A percentile compares a stretch with the other conserved stretches of the same genome.
Evolutionary conservation across 1,140 invertebrate species (phyloP).

Genomic region (Chelonus insularis): DNA sequence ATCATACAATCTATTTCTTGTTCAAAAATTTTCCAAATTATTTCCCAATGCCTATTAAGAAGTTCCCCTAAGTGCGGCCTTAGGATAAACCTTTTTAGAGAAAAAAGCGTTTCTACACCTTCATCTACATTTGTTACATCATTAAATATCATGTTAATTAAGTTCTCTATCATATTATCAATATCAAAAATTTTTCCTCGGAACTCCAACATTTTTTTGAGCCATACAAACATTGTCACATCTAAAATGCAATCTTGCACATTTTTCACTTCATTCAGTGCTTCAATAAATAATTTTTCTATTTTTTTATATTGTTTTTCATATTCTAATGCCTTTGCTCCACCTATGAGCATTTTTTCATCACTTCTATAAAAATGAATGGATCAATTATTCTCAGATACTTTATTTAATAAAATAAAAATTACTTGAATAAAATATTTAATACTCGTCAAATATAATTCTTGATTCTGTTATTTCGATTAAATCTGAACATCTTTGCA

Average conservation of each 20-base stretch:
- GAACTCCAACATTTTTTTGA: slow-evolving; percentile 72
- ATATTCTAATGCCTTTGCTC: slow-evolving; percentile 72
- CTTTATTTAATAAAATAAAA: slow-evolving; percentile 21
- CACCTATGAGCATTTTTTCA: slow-evolving; percentile 67
- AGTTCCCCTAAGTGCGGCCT: slow-evolving; percentile 65
- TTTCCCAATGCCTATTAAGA: slow-evolving; percentile 67
- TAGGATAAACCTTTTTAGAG: slow-evolving; percentile 71
- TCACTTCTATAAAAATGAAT: slow-evolving; percentile 55
- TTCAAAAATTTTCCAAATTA: slow-evolving; percentile 76
- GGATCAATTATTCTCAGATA: not conserved
- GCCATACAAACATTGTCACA: slow-evolving; percentile 72
- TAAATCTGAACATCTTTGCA: slow-evolving; percentile 82
- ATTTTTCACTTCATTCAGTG: slow-evolving; percentile 65
- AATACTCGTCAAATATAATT: slow-evolving; percentile 71
- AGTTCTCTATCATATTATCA: slow-evolving; percentile 63
- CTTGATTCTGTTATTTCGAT: slow-evolving; percentile 79
- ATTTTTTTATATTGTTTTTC: slow-evolving; percentile 71
- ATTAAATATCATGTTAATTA: slow-evolving; percentile 70
- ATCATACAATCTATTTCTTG: slow-evolving; percentile 64
- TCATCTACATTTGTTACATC: slow-evolving; percentile 73
- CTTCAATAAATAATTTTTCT: slow-evolving; percentile 66
- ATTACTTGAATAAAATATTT: slow-evolving; percentile 21
- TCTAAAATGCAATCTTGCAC: slow-evolving; percentile 71
- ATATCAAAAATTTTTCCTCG: too few species aligned
- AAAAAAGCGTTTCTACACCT: slow-evolving; percentile 69